Evolutionary conservation across 2,113 vertebrate genomes (phyloP).

Genomic region (Amia ocellicauda): DNA sequence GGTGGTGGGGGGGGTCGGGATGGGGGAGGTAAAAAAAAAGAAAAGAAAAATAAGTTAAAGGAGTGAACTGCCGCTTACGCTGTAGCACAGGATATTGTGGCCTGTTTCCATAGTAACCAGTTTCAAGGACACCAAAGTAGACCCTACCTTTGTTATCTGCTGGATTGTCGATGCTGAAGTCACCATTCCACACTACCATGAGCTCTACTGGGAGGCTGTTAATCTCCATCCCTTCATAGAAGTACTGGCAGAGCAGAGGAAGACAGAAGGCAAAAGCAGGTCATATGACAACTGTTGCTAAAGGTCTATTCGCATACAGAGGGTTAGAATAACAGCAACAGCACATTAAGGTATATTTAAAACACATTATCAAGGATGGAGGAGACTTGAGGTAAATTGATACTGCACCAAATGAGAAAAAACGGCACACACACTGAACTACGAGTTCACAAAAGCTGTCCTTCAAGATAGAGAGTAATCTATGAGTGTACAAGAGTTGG

Average conservation of each 20-base stretch:
- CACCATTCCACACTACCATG: constrained; percentile 96
- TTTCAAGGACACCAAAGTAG: constrained; percentile 58
- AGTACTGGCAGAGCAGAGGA: constrained; percentile 74
- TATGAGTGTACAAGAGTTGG: no score
- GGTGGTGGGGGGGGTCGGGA: no score
- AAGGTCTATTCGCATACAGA: neutral
- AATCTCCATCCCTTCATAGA: constrained; percentile 94
- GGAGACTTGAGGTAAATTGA: no score
- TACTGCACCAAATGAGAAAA: no score
- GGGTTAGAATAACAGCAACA: no score
- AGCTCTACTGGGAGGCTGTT: constrained; percentile 93
- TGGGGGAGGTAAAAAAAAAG: no score
- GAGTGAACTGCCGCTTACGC: constrained; percentile 4
- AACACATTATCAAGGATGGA: no score
- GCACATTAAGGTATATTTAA: no score
- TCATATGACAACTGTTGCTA: neutral
- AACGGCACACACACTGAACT: no score
- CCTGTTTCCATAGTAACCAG: constrained; percentile 58
- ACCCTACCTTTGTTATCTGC: constrained; percentile 91
- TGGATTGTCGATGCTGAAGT: constrained; percentile 98
- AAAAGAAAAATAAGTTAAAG: neutral
- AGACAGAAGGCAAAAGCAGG: constrained; percentile 15
- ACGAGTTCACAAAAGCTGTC: no score
- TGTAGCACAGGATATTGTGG: constrained; percentile 38
- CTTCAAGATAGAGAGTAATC: no score